Evolutionary conservation across 2,797 vertebrate species (phyloP), one percentile per base, ranked within the genome.

Genomic region (Microctenopoma steveboyesi): DNA sequence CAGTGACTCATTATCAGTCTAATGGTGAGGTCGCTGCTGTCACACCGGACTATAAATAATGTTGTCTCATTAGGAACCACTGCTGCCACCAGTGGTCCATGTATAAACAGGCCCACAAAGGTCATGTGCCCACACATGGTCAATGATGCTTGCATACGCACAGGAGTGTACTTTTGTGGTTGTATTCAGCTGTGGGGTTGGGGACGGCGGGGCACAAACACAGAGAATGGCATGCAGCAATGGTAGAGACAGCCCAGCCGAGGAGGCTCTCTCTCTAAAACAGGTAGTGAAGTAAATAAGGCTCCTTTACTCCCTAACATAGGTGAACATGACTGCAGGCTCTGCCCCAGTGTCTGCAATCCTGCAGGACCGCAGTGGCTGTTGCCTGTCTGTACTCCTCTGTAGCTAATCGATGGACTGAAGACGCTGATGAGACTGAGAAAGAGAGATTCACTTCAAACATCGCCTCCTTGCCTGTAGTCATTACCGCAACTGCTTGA

Each of bases 1-100:
- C 79, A 74, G 87, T 65, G 85, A 83, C 83, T 89, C 88, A 88
- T 91, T 90, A 91, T 91, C 76, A 80, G 83, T 85, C 85, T 89
- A 87, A 92, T 84, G 89, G 79, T 33, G 77, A 88, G 83, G 74
- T 84, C 58, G 54, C 67, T 64, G 79, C 86, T 86, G 74, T 89
- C 87, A 86, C 69, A 53, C 52, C 39, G 33, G 82, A 81, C 85
- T 86, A 89, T 90, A 90, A 91, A 91, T 91, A 89, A 91, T 88
- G 87, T 81, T 22, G 76, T 87, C 87, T 89, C 87, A 86, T 92
- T 90, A 91, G 74, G 60, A 79, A 14, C 55, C 56, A 8, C 15
- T 45, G 61, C 54, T 18, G 43, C 62, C 2, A 15, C 67, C 42
- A 6, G 64, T 25, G 43, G 51, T 35, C 70, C 72, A 15, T 13